A percentile compares a stretch with the other conserved stretches of the same genome.
phyloP scores from a whole-genome alignment of 2,113 vertebrate genomes.

The Tragelaphus strepsiceros region DNA sequence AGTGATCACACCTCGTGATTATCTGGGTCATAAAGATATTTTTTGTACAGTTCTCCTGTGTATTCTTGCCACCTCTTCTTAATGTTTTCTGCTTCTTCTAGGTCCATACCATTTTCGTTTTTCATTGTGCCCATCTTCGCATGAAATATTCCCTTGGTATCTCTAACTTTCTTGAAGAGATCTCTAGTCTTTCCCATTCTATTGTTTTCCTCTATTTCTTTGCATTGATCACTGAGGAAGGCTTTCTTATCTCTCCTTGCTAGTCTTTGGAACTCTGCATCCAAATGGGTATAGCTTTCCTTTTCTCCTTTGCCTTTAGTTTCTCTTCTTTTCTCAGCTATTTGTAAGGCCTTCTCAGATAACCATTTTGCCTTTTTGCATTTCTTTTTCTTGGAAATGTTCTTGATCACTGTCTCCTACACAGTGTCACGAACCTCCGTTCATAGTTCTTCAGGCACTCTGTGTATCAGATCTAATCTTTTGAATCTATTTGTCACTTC shows the following conservation, averaged over 20 bases:
- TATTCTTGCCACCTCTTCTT: not conserved
- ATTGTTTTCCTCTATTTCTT: not conserved
- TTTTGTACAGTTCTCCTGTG: not conserved
- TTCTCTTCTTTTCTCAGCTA: not conserved
- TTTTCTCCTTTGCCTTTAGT: not conserved
- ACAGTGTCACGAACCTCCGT: accelerated
- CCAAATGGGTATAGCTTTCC: not conserved
- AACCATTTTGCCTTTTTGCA: not conserved
- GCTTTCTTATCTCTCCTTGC: not conserved
- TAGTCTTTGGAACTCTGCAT: not conserved
- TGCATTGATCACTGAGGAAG: not conserved
- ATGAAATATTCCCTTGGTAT: not conserved
- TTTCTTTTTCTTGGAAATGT: not conserved
- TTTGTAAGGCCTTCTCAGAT: not conserved
- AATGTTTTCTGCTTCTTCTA: not conserved
- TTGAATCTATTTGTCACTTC: not conserved
- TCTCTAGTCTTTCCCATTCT: not conserved
- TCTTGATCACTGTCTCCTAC: not conserved
- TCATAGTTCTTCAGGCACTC: not conserved
- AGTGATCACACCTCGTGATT: not conserved
- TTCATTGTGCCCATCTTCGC: not conserved
- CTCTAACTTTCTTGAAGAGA: not conserved
- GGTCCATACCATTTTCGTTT: not conserved
- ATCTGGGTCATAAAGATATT: not conserved
- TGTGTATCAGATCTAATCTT: not conserved